Percentiles rank a stretch among this genome's conserved stretches.
phyloP scores from a whole-genome alignment of 2,113 vertebrate species.

The Barbus barbus region DNA sequence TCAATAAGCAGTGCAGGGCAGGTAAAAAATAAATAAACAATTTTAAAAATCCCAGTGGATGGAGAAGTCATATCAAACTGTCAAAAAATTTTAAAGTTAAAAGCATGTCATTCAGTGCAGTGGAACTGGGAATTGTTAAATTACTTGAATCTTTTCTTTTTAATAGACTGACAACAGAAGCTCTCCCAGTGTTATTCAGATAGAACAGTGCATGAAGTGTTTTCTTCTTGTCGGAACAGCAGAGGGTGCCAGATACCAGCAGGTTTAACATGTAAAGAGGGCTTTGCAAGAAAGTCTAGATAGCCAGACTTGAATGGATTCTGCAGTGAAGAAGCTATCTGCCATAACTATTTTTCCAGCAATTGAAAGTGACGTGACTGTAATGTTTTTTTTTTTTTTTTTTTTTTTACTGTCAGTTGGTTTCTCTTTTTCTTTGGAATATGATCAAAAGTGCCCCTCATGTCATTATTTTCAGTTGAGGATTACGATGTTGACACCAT shows the following conservation, averaged over 20 bases:
- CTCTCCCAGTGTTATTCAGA: too few relatives aligned
- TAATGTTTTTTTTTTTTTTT: neutral
- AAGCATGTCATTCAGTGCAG: neutral
- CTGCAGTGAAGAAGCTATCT: neutral
- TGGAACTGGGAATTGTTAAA: neutral
- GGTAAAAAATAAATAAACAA: too few relatives aligned
- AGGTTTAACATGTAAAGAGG: neutral
- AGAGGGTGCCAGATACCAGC: constrained; percentile 23
- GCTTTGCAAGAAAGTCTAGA: neutral
- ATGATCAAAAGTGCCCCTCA: neutral
- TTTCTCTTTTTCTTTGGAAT: neutral
- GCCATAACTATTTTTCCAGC: neutral
- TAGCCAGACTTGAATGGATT: neutral
- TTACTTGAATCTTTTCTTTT: neutral
- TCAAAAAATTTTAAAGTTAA: neutral
- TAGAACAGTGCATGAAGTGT: neutral
- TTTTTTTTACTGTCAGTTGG: neutral
- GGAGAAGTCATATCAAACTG: neutral
- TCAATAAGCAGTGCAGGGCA: neutral
- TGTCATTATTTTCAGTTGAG: neutral
- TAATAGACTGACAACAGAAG: neutral
- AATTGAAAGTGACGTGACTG: neutral
- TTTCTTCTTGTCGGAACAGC: neutral
- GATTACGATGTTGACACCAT: neutral
- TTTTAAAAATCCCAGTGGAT: neutral